A percentile compares a stretch with the other conserved stretches of the same genome.
These are phyloP conservation scores for Salmo trutta DNA, from an alignment of 2,797 vertebrate species.

Conservation along the genomic window DNA sequence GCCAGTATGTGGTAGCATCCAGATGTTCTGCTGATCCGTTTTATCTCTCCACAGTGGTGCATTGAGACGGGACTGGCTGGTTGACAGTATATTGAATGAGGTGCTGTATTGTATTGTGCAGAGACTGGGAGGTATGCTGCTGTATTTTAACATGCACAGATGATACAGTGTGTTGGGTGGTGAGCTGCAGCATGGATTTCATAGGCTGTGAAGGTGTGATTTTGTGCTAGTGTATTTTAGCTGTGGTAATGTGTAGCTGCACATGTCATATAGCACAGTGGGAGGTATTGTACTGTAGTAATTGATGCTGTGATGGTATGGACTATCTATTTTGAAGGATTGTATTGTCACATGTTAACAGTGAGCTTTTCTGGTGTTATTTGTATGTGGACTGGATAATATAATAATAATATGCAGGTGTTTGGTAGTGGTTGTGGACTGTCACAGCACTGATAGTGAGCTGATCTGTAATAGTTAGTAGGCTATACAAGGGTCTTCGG, in stretches of 20 bases:
- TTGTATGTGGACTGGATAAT: neutral
- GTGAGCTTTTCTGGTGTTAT: neutral
- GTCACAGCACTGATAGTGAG: neutral
- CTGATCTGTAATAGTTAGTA: neutral
- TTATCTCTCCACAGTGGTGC: slow-evolving; percentile 47
- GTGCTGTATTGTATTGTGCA: slow-evolving; percentile 10
- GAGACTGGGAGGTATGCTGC: slow-evolving; percentile 26
- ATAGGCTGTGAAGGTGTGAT: neutral
- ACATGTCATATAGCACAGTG: neutral
- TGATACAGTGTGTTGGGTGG: neutral
- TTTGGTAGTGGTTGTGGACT: neutral
- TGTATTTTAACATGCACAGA: neutral
- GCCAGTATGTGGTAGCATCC: slow-evolving; percentile 40
- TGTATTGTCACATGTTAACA: neutral
- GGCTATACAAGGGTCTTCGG: neutral
- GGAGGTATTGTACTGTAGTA: neutral
- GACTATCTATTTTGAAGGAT: neutral
- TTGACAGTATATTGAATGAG: slow-evolving; percentile 31
- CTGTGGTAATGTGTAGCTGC: neutral
- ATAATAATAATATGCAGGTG: neutral
- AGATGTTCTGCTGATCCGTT: slow-evolving; percentile 48
- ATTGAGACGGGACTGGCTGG: slow-evolving; percentile 45
- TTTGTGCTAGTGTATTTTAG: neutral
- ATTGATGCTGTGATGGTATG: neutral
- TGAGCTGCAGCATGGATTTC: neutral